Evolutionary conservation across 2,797 vertebrate genomes (phyloP).

Genomic region (Chelonia mydas): DNA sequence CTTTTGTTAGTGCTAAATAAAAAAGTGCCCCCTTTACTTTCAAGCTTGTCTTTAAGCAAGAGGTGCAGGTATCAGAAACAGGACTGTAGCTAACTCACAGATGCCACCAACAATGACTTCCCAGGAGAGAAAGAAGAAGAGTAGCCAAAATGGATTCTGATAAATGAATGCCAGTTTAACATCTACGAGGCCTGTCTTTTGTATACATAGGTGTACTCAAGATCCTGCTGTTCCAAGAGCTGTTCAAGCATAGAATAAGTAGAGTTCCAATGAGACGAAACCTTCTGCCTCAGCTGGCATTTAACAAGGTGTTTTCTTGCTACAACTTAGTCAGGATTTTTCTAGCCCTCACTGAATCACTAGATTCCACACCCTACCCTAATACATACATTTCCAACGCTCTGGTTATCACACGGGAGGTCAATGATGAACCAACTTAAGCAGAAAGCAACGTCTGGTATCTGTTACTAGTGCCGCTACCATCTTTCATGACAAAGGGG

Average conservation of each 20-base stretch:
- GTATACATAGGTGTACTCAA: constrained; percentile 63
- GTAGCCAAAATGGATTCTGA: constrained; percentile 74
- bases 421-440: constrained; percentile 24
- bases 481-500: not conserved
- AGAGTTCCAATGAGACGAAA: constrained; percentile 78
- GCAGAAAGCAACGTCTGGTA: not conserved
- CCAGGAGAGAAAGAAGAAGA: constrained; percentile 71
- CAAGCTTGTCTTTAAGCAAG: constrained; percentile 46
- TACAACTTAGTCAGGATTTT: constrained; percentile 77
- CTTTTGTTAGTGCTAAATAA: constrained; percentile 36
- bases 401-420: not conserved
- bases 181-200: constrained; percentile 74
- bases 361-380: constrained; percentile 63
- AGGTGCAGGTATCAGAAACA: constrained; percentile 57
- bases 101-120: constrained; percentile 66
- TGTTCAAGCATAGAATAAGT: constrained; percentile 78
- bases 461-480: not conserved
- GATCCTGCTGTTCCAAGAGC: constrained; percentile 74
- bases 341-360: constrained; percentile 69
- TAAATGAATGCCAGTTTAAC: constrained; percentile 78
- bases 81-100: constrained; percentile 57
- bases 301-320: constrained; percentile 81
- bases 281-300: constrained; percentile 81
- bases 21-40: constrained; percentile 60
- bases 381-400: constrained; percentile 20